phyloP scores from a whole-genome alignment of 2,888 invertebrate genomes.

The Ennomos fuscantarius region DNA sequence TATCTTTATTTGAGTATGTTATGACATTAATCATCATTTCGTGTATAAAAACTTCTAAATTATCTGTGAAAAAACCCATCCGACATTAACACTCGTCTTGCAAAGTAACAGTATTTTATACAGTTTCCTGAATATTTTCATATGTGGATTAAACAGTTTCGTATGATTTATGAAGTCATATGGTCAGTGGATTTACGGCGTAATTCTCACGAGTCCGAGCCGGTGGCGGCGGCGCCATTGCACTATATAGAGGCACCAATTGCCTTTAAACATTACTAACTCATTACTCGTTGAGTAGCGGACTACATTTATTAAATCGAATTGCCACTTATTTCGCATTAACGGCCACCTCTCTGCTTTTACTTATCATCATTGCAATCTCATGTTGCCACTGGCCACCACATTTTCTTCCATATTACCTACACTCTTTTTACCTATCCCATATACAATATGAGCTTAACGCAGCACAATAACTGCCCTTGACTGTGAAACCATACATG shows the following conservation, averaged over 20 bases:
- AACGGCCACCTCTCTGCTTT: constrained; percentile 55
- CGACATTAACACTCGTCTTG: constrained; percentile 14
- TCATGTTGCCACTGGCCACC: constrained; percentile 58
- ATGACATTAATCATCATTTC: constrained; percentile 14
- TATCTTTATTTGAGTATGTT: constrained; percentile 16
- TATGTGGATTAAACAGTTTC: constrained; percentile 46
- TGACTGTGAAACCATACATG: constrained; percentile 28
- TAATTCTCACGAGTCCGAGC: constrained; percentile 51
- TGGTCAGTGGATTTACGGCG: constrained; percentile 53
- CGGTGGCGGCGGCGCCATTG: constrained; percentile 36
- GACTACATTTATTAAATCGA: constrained; percentile 60
- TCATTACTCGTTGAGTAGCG: constrained; percentile 50
- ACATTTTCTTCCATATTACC: constrained; percentile 47
- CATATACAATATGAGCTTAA: constrained; percentile 33
- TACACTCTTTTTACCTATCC: constrained; percentile 14
- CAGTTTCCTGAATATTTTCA: constrained; percentile 37
- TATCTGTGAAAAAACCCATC: constrained; percentile 8
- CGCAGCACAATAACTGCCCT: constrained; percentile 30
- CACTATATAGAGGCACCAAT: constrained; percentile 38
- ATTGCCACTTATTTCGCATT: constrained; percentile 59
- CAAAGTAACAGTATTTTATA: constrained; percentile 22
- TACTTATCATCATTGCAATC: constrained; percentile 58
- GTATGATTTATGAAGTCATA: constrained; percentile 55
- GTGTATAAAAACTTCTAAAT: constrained; percentile 17
- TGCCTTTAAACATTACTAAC: constrained; percentile 52